These are phyloP conservation scores for Lota lota DNA, from an alignment of 2,113 vertebrate species.

Conservation along the genomic window DNA sequence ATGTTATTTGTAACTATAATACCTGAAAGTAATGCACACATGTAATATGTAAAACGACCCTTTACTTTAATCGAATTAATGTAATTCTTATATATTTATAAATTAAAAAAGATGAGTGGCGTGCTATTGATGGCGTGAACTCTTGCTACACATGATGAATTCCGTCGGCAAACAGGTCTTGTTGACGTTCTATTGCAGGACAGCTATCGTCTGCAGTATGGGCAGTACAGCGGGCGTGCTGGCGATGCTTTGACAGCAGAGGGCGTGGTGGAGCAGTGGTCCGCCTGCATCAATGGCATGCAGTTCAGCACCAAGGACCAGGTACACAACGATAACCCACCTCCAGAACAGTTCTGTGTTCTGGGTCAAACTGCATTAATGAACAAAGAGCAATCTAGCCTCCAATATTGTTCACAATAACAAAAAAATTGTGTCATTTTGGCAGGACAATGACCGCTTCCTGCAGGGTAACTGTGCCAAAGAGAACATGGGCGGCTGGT, in stretches of 20 bases:
- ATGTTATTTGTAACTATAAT: no score
- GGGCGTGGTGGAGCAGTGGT: constrained; percentile 83
- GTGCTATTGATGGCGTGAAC: no score
- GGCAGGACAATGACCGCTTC: constrained; percentile 82
- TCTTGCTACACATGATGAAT: neutral
- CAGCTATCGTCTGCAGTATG: constrained; percentile 82
- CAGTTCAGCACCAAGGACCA: constrained; percentile 84
- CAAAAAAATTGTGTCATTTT: constrained; percentile 5
- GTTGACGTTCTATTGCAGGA: constrained; percentile 62
- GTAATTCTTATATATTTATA: no score
- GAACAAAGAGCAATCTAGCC: neutral
- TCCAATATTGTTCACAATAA: neutral
- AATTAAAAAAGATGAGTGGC: no score
- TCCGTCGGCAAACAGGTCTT: neutral
- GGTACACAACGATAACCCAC: constrained; percentile 27
- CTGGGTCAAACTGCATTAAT: no score
- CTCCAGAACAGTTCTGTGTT: no score
- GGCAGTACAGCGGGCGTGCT: constrained; percentile 79
- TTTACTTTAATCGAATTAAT: no score
- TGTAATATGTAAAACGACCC: no score
- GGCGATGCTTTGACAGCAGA: constrained; percentile 84
- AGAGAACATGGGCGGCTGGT: constrained; percentile 85
- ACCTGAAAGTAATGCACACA: no score
- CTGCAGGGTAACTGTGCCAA: constrained; percentile 81
- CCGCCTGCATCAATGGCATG: constrained; percentile 81